Percentiles rank a stretch among this genome's conserved stretches.
Conservation (phyloP, 2,797 vertebrate species). For the Acomys russatus region DNA sequence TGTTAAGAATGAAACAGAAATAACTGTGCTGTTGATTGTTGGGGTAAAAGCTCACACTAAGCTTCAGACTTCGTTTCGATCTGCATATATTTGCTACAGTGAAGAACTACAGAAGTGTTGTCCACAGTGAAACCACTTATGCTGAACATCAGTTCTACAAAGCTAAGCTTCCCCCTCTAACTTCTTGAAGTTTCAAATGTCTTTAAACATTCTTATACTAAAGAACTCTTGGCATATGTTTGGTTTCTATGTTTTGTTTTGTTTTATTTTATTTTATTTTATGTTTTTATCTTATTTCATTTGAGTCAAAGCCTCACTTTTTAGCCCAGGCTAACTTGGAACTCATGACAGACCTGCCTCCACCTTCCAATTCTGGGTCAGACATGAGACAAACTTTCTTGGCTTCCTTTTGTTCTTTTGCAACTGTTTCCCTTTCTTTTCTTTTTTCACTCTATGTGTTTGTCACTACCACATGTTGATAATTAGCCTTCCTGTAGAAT, state of each 20-base stretch:
- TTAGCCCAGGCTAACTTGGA: neutral
- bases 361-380: too few species aligned
- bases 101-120: neutral
- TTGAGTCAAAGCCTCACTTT: neutral
- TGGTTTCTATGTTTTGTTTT: neutral
- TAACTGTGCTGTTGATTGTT: neutral
- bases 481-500: neutral
- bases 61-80: slow-evolving; percentile 3
- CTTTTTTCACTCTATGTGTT: neutral
- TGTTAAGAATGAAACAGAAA: slow-evolving; percentile 57
- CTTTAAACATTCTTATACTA: neutral
- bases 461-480: neutral
- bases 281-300: neutral
- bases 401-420: neutral
- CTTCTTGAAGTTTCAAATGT: slow-evolving; percentile 18
- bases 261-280: neutral
- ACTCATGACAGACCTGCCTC: neutral
- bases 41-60: neutral
- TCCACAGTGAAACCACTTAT: neutral
- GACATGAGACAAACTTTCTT: neutral
- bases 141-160: neutral
- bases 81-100: neutral
- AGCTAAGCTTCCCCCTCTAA: neutral
- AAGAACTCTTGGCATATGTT: neutral
- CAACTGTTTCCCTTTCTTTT: neutral